Conservation (phyloP, 2,888 invertebrate genomes). For the Synergus laeviventris region DNA sequence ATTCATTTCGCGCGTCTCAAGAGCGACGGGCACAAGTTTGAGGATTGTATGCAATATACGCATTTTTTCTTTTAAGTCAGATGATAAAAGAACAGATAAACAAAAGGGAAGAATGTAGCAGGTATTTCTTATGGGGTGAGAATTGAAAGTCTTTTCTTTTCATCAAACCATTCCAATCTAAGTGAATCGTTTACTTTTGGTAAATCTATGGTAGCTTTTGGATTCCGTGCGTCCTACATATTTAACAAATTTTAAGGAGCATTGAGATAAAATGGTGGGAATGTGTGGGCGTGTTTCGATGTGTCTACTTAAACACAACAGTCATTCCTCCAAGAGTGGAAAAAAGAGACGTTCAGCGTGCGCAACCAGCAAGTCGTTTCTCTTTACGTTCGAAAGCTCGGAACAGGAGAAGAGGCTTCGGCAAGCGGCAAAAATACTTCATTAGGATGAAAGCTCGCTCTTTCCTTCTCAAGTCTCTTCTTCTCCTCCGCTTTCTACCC, state of each 20-base stretch:
- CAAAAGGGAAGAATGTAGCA: background rate
- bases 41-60: background rate
- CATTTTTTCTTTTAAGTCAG: background rate
- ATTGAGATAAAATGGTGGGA: background rate
- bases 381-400: slow-evolving; percentile 57
- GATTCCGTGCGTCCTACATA: too few relatives aligned
- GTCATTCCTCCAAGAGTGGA: slow-evolving; percentile 11
- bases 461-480: slow-evolving; percentile 50
- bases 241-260: background rate
- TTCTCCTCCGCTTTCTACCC: slow-evolving; percentile 50
- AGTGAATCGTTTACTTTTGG: background rate
- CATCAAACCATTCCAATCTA: background rate
- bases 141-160: background rate
- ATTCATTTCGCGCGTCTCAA: slow-evolving; percentile 59
- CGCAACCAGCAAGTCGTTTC: slow-evolving; percentile 48
- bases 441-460: slow-evolving; percentile 74
- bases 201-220: background rate
- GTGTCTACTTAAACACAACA: background rate
- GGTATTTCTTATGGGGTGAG: background rate
- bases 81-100: background rate
- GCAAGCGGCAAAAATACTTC: slow-evolving; percentile 71
- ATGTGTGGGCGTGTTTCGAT: background rate
- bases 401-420: slow-evolving; percentile 56
- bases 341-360: slow-evolving; percentile 5
- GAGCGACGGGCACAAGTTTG: slow-evolving; percentile 39